Evolutionary conservation across 2,113 vertebrate genomes (phyloP).

Genomic region (Odontophorus gujanensis): DNA sequence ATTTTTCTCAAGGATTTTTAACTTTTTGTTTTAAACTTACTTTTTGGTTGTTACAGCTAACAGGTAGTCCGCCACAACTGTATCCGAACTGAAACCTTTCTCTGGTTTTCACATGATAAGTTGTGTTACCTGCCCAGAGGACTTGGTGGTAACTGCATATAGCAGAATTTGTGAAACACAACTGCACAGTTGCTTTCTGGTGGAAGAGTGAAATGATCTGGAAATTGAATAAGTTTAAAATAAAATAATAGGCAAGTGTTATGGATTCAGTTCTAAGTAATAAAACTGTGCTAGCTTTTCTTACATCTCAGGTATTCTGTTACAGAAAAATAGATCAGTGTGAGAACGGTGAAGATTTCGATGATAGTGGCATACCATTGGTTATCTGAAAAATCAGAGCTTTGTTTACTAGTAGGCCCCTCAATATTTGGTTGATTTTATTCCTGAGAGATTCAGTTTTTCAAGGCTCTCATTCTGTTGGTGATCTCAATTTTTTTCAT

Average conservation of each 20-base stretch:
- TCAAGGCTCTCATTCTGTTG: background rate
- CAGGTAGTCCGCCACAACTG: background rate
- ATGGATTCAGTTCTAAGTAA: background rate
- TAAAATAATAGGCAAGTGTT: background rate
- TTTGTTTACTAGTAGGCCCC: background rate
- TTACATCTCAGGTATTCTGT: background rate
- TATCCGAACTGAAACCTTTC: background rate
- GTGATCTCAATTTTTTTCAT: background rate
- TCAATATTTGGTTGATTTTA: background rate
- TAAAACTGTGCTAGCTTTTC: background rate
- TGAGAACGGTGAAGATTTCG: background rate
- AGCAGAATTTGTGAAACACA: background rate
- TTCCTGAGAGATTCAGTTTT: background rate
- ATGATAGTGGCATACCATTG: background rate
- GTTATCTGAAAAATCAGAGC: background rate
- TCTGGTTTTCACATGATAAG: background rate
- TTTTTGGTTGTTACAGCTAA: background rate
- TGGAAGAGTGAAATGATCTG: background rate
- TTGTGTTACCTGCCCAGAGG: background rate
- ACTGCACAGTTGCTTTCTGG: background rate
- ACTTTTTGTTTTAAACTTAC: background rate
- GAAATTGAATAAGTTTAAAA: background rate
- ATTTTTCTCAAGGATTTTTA: background rate
- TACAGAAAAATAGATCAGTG: background rate
- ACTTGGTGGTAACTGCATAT: background rate